Evolutionary conservation across 37 sponge, comb jelly and placozoan genomes (phyloP), one percentile per base, ranked within the genome.

Genomic region (Chondrilla cf. caribensis): DNA sequence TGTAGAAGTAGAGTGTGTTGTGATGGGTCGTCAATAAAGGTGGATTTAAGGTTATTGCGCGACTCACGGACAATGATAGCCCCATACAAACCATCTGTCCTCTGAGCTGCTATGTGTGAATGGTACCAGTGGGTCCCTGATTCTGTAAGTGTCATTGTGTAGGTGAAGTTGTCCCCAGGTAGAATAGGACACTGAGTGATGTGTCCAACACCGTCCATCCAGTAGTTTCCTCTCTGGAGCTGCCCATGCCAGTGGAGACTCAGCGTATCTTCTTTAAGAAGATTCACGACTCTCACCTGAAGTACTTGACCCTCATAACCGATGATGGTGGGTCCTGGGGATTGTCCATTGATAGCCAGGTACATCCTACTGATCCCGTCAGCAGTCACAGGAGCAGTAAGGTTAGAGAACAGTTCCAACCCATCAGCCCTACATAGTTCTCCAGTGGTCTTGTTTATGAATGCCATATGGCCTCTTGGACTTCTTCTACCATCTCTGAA

Each of bases 91-190:
- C 90, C 90, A 38, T 90, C 91, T 0, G 86, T 44, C 43, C 91
- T 66, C 71, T 94, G 94, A 24, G 85, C 41, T 9, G 58, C 88
- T 2, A 57, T 81, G 41, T 95, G 95, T 57, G 88, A 79, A 58
- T 95, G 95, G 81, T 91, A 95, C 95, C 95, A 95, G 78, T 84
- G 89, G 2, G 95, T 87, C 3, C 95, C 95, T 31, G 92, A 43
- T 24, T 80, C 78, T 37, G 78, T 64, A 14, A 84, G 85, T 35
- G 70, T 72, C 60, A 89, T 85, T 65, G 70, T 78, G 81, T 92
- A 92, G 29, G 78, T 83, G 79, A 88, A 92, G 37, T 38, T 58
- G 25, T 40, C 78, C 0, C 75, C 76, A n/a, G 96, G 84, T 32
- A 15, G 26, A 19, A 96, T 96, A 24, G 89, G 86, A 72, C 93